phyloP scores from a whole-genome alignment of 2,113 vertebrate genomes.

The Holacanthus passer region DNA sequence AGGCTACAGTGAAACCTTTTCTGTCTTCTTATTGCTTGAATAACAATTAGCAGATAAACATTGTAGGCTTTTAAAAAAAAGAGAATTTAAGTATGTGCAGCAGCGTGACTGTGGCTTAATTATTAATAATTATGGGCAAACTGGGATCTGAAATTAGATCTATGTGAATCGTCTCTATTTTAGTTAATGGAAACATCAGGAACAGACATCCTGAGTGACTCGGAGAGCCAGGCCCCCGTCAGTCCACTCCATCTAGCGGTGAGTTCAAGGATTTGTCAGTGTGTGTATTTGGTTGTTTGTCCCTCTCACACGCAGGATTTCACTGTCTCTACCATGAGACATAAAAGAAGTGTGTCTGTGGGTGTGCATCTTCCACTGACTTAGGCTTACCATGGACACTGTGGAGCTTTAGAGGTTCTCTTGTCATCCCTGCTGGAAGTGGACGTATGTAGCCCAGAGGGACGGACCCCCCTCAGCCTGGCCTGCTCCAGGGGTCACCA shows the following conservation, averaged over 20 bases:
- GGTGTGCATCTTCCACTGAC: not conserved
- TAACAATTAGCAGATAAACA: not conserved
- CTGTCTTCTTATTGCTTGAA: not conserved
- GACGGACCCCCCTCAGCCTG: conserved; percentile 93
- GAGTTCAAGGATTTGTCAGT: conserved; percentile 78
- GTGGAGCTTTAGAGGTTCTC: conserved; percentile 94
- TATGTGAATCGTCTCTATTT: conserved; percentile 27
- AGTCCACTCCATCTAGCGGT: conserved; percentile 97
- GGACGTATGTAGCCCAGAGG: conserved; percentile 93
- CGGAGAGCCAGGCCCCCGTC: conserved; percentile 91
- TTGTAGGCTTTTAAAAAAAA: too few species aligned
- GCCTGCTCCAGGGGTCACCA: conserved; percentile 95
- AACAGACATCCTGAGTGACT: conserved; percentile 91
- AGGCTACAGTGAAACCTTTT: not conserved
- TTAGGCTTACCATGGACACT: conserved; percentile 96
- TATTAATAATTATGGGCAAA: not conserved
- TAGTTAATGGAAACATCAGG: conserved; percentile 98
- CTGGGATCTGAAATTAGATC: not conserved
- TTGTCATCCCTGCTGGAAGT: conserved; percentile 94
- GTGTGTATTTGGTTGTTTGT: not conserved
- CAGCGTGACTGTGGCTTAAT: not conserved
- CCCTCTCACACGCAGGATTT: not conserved
- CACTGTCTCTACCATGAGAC: not conserved
- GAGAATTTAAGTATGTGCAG: too few species aligned
- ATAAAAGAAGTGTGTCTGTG: not conserved